Base-by-base conservation (phyloP, 2,797 vertebrate genomes). In the Enteromius afrohamiltoni region DNA sequence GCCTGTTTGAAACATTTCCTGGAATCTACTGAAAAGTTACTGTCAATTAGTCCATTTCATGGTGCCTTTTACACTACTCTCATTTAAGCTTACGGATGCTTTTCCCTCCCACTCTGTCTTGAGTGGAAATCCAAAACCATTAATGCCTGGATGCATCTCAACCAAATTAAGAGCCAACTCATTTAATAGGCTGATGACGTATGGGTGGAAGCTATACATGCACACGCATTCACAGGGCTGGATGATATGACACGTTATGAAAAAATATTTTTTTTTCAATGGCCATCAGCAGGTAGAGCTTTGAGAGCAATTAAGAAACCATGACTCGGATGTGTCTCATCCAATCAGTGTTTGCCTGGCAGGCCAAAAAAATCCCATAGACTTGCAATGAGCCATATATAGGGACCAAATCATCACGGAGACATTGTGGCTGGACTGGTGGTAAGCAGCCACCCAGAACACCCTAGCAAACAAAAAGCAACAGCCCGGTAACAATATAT, bases 81-180 rank as follows among this genome's bases (percentile, higher is more conserved):
- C 23, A 1, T 47, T 62, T 42, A 45, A 81, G 37, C 37, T 47
- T 34, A 80, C 0, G 2, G 68, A 47, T 45, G 37, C 31, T 70
- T 13, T 80, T 80, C 47, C 13, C 40, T 29, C 29, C 67, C 67
- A 73, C 68, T 81, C 49, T 62, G 40, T 81, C 13, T 47, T 16
- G 29, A 73, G 53, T 62, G 53, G 40, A 60, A 49, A 71, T 62
- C 55, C 55, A 82, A 73, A 82, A n/a, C 80, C 69, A 74, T 74
- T 49, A 74, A 73, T 37, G 40, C 11, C 53, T 71, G 31, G 51
- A 49, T 81, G 69, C 3, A 26, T n/a, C 5, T 1, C 68, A 64
- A 73, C 74, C 8, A 1, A 49, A 73, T 64, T 82, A 73, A 17
- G 29, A 64, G 80, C 16, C 4, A 17, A 47, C 71, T 82, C 31